These are phyloP conservation scores for Pseudocheirus occidentalis DNA, from an alignment of 2,797 vertebrate species.

Conservation along the genomic window DNA sequence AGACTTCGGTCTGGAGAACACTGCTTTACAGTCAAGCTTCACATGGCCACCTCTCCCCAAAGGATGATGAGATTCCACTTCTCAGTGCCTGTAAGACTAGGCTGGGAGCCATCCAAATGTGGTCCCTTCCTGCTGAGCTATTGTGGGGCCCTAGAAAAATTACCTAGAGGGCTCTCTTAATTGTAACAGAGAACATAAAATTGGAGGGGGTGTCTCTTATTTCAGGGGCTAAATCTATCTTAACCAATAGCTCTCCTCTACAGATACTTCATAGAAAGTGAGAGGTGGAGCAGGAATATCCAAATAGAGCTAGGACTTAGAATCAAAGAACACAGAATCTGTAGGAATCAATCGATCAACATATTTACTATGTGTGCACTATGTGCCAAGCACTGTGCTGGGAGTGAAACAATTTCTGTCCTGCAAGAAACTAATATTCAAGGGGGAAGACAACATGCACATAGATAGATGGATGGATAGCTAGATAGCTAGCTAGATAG, in stretches of 20 bases:
- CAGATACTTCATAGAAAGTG: not conserved
- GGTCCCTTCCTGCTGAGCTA: not conserved
- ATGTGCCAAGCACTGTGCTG: not conserved
- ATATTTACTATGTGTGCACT: not conserved
- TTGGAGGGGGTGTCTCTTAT: not conserved
- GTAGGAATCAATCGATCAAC: not conserved
- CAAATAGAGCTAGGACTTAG: not conserved
- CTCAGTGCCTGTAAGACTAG: conserved; percentile 4
- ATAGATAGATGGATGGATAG: not conserved
- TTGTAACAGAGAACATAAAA: not conserved
- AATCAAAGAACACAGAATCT: not conserved
- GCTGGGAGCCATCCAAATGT: not conserved
- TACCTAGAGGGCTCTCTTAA: conserved; percentile 19
- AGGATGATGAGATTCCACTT: not conserved
- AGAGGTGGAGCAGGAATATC: not conserved
- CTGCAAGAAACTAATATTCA: not conserved
- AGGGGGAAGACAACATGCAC: not conserved
- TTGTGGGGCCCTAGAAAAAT: not conserved
- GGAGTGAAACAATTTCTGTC: not conserved
- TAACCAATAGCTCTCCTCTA: not conserved
- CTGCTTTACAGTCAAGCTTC: not conserved
- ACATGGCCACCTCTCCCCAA: not conserved
- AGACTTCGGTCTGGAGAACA: not conserved
- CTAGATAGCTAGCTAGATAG: too few species aligned
- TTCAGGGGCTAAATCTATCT: not conserved